Percentiles rank a stretch among this genome's conserved stretches.
These are phyloP conservation scores for Philaethria dido DNA, from an alignment of 2,888 invertebrate genomes.

Conservation along the genomic window DNA sequence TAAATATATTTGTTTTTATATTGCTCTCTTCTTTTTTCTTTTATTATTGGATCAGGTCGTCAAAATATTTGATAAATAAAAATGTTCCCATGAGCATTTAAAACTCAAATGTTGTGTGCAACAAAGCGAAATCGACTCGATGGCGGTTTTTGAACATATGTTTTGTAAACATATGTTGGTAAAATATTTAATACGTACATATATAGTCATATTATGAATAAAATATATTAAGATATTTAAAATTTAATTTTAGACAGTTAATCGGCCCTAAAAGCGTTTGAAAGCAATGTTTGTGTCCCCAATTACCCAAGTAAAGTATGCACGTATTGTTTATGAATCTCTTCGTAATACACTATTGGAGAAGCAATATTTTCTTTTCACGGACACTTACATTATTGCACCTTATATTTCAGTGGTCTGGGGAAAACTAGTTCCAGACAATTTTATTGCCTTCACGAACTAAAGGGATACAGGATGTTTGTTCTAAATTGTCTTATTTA, in stretches of 20 bases:
- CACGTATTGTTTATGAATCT: conserved; percentile 6
- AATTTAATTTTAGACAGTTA: no score
- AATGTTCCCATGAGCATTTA: no score
- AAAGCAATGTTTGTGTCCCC: not conserved
- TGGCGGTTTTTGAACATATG: not conserved
- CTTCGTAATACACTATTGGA: conserved; percentile 5
- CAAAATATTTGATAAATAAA: no score
- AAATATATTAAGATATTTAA: no score
- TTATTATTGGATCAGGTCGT: no score
- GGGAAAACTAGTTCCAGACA: conserved; percentile 42
- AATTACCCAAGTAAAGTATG: not conserved
- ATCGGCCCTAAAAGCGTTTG: no score
- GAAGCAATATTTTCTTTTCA: conserved; percentile 36
- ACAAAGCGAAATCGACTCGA: not conserved
- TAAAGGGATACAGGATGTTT: conserved; percentile 5
- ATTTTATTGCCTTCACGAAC: conserved; percentile 33
- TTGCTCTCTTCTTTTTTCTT: no score
- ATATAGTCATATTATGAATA: no score
- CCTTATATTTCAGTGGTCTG: conserved; percentile 43
- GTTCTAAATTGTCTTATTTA: not conserved
- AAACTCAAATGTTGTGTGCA: not conserved
- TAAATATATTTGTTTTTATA: no score
- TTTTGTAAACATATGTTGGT: not conserved
- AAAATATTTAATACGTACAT: not conserved
- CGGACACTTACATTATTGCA: conserved; percentile 39